Evolutionary conservation across 2,113 vertebrate species (phyloP).

Genomic region (Fulica atra): DNA sequence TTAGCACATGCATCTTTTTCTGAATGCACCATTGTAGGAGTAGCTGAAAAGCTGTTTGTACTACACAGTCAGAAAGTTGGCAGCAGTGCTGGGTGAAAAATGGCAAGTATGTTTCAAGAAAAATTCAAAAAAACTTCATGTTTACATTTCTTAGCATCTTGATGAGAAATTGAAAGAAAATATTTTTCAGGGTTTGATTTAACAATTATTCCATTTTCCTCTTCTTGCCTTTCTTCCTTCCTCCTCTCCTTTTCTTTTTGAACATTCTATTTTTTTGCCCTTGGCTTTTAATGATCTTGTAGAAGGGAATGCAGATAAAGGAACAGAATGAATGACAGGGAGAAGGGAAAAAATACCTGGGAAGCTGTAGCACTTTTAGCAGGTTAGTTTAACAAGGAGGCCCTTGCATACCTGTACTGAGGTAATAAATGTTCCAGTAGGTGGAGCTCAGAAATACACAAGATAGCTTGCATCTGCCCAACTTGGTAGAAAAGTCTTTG

Average conservation of each 20-base stretch:
- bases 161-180: neutral
- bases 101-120: constrained; percentile 54
- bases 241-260: neutral
- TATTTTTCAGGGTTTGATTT: constrained; percentile 5
- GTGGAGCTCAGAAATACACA: neutral
- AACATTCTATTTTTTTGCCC: neutral
- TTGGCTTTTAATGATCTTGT: neutral
- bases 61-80: constrained; percentile 53
- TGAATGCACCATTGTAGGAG: constrained; percentile 61
- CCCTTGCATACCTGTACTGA: neutral
- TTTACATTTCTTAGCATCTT: constrained; percentile 28
- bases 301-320: neutral
- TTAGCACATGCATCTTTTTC: constrained; percentile 56
- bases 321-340: neutral
- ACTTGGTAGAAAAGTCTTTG: neutral
- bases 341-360: neutral
- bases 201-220: neutral
- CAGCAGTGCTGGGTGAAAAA: constrained; percentile 49
- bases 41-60: constrained; percentile 66
- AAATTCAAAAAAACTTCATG: constrained; percentile 27
- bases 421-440: neutral
- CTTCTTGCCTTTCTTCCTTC: neutral
- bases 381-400: neutral
- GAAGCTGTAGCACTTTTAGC: neutral
- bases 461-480: neutral